Conservation (phyloP, 1,140 invertebrate species). For the Drosophila virilis region DNA sequence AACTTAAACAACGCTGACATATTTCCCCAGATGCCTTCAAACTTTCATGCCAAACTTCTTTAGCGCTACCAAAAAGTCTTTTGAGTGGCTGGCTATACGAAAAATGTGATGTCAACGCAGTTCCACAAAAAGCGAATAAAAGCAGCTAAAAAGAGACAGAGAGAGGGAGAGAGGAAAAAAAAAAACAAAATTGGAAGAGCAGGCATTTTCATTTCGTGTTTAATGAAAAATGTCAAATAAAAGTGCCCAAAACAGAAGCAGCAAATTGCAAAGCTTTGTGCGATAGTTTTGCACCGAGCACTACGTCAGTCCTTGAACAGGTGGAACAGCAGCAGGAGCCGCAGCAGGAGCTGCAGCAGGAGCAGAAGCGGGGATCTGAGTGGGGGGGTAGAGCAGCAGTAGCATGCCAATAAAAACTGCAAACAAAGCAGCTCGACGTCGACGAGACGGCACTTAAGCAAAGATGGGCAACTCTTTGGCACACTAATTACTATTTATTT, state of each 20-base stretch:
- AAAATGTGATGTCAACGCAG: constrained; percentile 78
- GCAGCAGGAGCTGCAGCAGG: constrained; percentile 8
- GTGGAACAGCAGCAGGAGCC: constrained; percentile 9
- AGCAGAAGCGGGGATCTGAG: constrained; percentile 9
- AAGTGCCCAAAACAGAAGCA: constrained; percentile 76
- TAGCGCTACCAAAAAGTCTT: constrained; percentile 44
- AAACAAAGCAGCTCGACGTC: constrained; percentile 40
- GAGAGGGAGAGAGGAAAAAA: neutral
- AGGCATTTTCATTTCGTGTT: constrained; percentile 77
- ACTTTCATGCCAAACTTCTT: constrained; percentile 68
- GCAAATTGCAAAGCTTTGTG: constrained; percentile 77
- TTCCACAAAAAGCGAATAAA: constrained; percentile 16
- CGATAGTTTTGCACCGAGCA: constrained; percentile 62
- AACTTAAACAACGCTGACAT: constrained; percentile 81
- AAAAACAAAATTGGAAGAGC: constrained; percentile 27
- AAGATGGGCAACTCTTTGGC: constrained; percentile 62
- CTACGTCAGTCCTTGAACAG: constrained; percentile 41
- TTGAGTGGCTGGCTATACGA: constrained; percentile 57
- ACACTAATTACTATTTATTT: constrained; percentile 82
- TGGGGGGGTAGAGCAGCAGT: neutral
- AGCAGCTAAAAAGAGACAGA: neutral
- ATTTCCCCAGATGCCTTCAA: constrained; percentile 81
- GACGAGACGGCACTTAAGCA: constrained; percentile 40
- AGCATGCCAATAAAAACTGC: constrained; percentile 54
- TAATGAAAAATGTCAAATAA: constrained; percentile 83